Evolutionary conservation across 2,113 vertebrate genomes (phyloP).

Genomic region (Nicator chloris): DNA sequence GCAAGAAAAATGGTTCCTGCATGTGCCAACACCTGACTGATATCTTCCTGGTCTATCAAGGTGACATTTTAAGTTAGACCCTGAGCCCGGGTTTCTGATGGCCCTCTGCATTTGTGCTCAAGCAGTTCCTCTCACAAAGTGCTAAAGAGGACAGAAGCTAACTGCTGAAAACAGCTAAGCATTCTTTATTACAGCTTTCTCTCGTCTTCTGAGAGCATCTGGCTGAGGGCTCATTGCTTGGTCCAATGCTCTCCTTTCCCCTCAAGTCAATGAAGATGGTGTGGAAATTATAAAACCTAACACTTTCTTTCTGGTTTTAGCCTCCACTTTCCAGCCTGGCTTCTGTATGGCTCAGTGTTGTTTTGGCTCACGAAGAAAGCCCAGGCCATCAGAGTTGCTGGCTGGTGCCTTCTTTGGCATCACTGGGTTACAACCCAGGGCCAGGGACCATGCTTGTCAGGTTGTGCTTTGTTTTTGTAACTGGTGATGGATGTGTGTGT

Average conservation of each 20-base stretch:
- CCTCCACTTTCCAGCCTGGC: neutral
- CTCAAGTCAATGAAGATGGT: neutral
- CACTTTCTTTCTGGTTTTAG: neutral
- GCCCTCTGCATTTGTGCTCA: neutral
- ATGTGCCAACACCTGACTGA: neutral
- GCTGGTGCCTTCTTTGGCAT: neutral
- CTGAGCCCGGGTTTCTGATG: neutral
- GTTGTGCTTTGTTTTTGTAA: neutral
- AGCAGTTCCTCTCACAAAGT: neutral
- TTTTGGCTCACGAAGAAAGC: neutral
- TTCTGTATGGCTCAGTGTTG: neutral
- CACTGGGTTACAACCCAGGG: neutral
- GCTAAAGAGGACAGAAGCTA: neutral
- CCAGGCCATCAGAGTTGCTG: neutral
- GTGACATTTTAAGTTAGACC: neutral
- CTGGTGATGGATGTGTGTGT: neutral
- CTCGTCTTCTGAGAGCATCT: neutral
- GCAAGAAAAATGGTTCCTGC: neutral
- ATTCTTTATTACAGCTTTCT: neutral
- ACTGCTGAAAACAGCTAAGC: neutral
- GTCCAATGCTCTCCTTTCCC: neutral
- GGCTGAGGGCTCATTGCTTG: neutral
- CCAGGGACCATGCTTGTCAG: neutral
- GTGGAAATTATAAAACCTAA: neutral
- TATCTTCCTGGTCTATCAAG: neutral